Conservation (phyloP, 1,140 invertebrate genomes). For the Stegodyphus mimosarum region DNA sequence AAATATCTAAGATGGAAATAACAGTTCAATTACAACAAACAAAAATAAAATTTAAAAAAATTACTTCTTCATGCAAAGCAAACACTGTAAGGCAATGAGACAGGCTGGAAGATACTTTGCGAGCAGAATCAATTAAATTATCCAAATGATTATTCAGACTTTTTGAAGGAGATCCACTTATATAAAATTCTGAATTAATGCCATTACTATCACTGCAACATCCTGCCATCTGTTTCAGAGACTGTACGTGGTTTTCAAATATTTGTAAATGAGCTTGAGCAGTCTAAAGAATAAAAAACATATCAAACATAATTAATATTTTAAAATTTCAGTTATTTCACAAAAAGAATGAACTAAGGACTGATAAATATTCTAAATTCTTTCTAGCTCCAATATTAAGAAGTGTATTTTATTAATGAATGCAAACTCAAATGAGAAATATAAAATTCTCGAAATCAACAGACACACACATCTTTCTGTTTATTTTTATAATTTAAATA, state of each 20-base stretch:
- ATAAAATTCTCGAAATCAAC: no score
- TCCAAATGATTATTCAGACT: not conserved
- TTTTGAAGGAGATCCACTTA: not conserved
- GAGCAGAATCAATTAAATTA: conserved; percentile 25
- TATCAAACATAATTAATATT: no score
- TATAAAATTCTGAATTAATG: conserved; percentile 18
- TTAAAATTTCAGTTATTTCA: no score
- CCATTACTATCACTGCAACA: not conserved
- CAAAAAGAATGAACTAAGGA: no score
- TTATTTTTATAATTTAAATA: no score
- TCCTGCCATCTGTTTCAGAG: conserved; percentile 1
- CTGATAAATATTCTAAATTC: no score
- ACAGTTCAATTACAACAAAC: not conserved
- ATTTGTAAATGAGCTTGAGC: conserved; percentile 75
- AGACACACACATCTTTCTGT: no score
- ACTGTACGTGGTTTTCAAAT: conserved; percentile 72
- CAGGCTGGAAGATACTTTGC: conserved; percentile 57
- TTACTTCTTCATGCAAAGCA: conserved; percentile 72
- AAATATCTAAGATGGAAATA: conserved; percentile 16
- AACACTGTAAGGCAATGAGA: conserved; percentile 71
- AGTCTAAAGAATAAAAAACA: conserved; percentile 68
- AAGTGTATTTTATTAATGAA: no score
- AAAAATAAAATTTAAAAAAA: not conserved
- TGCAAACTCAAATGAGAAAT: no score
- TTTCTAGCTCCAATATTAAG: no score